Evolutionary conservation across 1,140 invertebrate genomes (phyloP), one percentile per base, ranked within the genome.

Genomic region (Anoplolepis gracilipes): DNA sequence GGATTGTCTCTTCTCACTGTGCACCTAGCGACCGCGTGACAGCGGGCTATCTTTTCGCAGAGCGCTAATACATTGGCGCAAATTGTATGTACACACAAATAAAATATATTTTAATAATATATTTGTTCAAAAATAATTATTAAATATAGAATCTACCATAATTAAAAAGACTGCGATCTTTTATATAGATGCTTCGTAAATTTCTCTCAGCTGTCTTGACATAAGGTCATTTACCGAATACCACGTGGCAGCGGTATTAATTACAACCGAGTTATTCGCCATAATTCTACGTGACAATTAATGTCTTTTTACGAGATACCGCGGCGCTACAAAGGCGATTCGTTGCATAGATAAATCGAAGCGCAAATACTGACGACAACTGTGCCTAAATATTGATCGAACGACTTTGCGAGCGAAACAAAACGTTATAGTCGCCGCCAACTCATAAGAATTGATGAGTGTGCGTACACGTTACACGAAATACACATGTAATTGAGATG

Each of bases 301-400:
- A 72, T 28, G 28, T 11, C 49, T 59, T 70, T 46, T 72, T 72
- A 73, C 53, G 53, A 72, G 78, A 72, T 72, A 70, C 22, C 10
- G 67, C 78, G 78, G 78, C 25, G 28, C n/a, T 59, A 59, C 78
- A 82, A 82, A 82, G 67, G 67, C 53, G 53, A 59, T 16, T 33
- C 7, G 65, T 46, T n/a, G 19, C 19, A 8, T 16, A 70, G 10
- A 59, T 81, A 81, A 81, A 72, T 81, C 65, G 22, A 64, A 33
- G 33, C 19, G 19, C 42, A 22, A 10, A 67, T 46, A 69, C 64
- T 2, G 42, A 33, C 42, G 33, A 39, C 33, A 28, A 81, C n/a
- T 10, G 30, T 79, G 30, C 28, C 28, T 67, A 88, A 88, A 88
- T 88, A 88, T 88, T 88, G 86, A 76, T 85, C 81, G 46, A 78